Base-by-base conservation (phyloP, 2,797 vertebrate species). In the Microctenopoma lineatum region DNA sequence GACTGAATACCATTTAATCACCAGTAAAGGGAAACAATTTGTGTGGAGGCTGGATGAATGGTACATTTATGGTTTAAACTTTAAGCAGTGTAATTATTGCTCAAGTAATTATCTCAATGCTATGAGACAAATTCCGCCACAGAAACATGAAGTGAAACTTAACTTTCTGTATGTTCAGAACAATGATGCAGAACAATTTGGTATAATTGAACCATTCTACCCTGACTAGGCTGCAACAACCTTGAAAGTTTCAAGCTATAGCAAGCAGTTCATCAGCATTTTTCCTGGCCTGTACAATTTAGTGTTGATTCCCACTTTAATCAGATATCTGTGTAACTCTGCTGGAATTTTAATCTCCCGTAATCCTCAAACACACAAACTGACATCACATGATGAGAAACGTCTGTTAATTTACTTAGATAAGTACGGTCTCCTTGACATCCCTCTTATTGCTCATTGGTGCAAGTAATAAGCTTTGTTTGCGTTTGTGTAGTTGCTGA, bases 21-120 rank as follows among this genome's bases (percentile, higher is more conserved):
- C 68, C n/a, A 45, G 52, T 75, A 79, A 77, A 73, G 64, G 70
- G 59, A 65, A 79, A 71, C 46, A 45, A 12, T 66, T 62, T 73
- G 68, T 55, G 53, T 44, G 27, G 41, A 68, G 34, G 50, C 18
- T 75, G 42, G 52, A 77, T 70, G 69, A 70, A 64, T 26, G 25
- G 36, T 65, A 52, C 29, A 70, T 34, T 25, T 18, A 52, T 51
- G 65, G 21, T 77, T 78, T 75, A 63, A 64, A 18, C 32, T 79
- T 62, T 38, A 66, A 68, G 70, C 44, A 38, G 47, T 10, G 14
- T 66, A 66, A 85, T 85, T 75, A 78, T 59, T 42, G 11, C 39
- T 63, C 5, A 21, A 14, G 50, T 66, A 72, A 75, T 64, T 58
- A 55, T 52, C 7, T 7, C 1, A 2, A 63, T 15, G 14, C 63